Percentiles rank a stretch among this genome's conserved stretches.
Conservation (phyloP, 2,113 vertebrate genomes). For the Phodopus roborovskii region DNA sequence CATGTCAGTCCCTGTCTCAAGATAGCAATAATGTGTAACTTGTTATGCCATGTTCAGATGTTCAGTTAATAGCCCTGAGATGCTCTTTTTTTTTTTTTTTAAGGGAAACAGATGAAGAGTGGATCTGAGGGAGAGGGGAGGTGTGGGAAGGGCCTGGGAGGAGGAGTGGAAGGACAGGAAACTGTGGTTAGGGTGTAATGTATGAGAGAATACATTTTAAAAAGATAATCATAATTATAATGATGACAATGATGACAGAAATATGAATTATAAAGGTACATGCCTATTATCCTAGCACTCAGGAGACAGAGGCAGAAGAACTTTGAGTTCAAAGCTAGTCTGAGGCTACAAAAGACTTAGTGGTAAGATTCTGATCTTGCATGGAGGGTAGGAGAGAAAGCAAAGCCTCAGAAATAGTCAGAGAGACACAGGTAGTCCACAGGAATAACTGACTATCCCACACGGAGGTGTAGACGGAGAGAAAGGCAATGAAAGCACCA, state of each 20-base stretch:
- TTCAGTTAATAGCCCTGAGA: not conserved
- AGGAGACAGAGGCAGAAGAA: not conserved
- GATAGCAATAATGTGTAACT: not conserved
- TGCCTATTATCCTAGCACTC: not conserved
- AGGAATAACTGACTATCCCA: constrained; percentile 14
- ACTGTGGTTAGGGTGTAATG: not conserved
- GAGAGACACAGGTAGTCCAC: not conserved
- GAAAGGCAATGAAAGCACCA: not conserved
- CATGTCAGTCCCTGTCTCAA: not conserved
- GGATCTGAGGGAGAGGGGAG: not conserved
- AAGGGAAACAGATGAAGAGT: not conserved
- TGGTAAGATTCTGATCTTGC: not conserved
- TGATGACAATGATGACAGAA: not conserved
- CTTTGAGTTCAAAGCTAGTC: not conserved
- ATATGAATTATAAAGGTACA: not conserved
- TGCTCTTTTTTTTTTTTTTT: not conserved
- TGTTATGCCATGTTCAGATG: not conserved
- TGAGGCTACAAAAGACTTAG: not conserved
- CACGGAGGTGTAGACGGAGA: not conserved
- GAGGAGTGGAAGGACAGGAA: not conserved
- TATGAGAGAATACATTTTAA: not conserved
- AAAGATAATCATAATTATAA: not conserved
- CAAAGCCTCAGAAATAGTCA: not conserved
- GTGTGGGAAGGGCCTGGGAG: not conserved
- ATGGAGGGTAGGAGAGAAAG: fast-evolving